Evolutionary conservation across 23 tunicate genomes (phyloP), one percentile per base, ranked within the genome.

Genomic region (Clavelina lepadiformis): DNA sequence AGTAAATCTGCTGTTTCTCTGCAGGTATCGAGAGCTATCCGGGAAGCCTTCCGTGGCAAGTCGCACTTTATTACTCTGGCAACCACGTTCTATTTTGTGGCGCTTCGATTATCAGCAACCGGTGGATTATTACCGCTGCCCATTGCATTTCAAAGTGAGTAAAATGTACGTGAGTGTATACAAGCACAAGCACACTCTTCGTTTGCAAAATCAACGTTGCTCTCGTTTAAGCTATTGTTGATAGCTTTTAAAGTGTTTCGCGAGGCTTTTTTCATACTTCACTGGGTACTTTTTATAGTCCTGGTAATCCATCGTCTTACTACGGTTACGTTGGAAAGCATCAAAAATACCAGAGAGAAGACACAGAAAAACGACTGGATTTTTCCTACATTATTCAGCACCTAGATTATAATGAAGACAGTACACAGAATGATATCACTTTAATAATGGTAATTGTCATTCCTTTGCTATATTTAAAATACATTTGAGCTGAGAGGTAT

Each of bases 1-100:
- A 11, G 15, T 11, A 11, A 11, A 44, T 11, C 15, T 11, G 11
- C 15, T 44, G 49, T 11, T 3, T 61, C 2, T 8, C 27, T 7
- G 3, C 51, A 71, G 77, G 65, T 33, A 31, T 71, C 4, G 65
- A 71, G 25, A 53, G 52, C 22, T 56, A 54, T 7, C 77, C 77
- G 1, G 77, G 77, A 11, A 71, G 77, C 52, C 38, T 71, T 6
- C 77, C 77, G 5, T 71, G 77, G 77, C 77, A 71, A 33, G 77
- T 56, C 8, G 56, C 77, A n/a, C 24, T 71, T 34, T 28, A 65
- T 28, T 35, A 46, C 18, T 33, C 77, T 20, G 18, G 45, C 21
- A 47, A 26, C 11, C 38, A 54, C 23, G 36, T 33, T 51, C 77
- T 56, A 29, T 71, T 71, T 27, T 71, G 77, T 54, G 77, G 77